Percentiles rank a stretch among this genome's conserved stretches.
Conservation (phyloP, 2,113 vertebrate species). For the Lampris megalopsis region DNA sequence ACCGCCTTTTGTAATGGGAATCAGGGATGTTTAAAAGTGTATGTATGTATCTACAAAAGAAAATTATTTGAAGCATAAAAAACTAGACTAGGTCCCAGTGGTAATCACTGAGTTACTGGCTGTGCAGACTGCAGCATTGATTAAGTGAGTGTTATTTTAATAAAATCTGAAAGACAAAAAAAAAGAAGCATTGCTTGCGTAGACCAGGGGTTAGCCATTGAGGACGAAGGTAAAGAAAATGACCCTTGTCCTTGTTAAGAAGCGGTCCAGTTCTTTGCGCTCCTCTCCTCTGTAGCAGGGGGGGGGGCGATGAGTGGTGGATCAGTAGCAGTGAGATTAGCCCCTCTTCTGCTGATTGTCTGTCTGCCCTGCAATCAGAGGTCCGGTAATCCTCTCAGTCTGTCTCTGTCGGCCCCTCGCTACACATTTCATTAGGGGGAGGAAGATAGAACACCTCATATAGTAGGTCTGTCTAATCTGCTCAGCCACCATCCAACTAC, state of each 20-base stretch:
- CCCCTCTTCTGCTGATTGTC: constrained; percentile 46
- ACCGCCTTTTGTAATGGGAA: no score
- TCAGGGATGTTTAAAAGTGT: no score
- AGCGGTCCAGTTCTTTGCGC: constrained; percentile 11
- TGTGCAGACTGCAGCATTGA: no score
- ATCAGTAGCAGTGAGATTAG: constrained; percentile 50
- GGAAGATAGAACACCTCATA: constrained; percentile 50
- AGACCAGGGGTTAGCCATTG: background rate
- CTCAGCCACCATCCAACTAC: constrained; percentile 44
- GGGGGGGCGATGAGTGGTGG: constrained; percentile 19
- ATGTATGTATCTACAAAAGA: no score
- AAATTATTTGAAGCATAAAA: no score
- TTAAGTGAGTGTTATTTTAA: no score
- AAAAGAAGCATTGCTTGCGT: no score
- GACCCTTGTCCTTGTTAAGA: constrained; percentile 37
- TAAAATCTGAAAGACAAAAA: no score
- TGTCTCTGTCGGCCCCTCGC: constrained; percentile 57
- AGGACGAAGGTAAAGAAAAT: constrained; percentile 33
- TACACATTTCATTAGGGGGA: constrained; percentile 58
- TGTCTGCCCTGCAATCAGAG: constrained; percentile 55
- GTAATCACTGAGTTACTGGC: no score
- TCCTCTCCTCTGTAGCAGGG: constrained; percentile 23
- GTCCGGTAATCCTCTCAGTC: constrained; percentile 70
- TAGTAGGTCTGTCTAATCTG: constrained; percentile 65
- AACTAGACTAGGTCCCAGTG: no score